These are phyloP conservation scores for Xenopus petersii DNA, from an alignment of 2,797 vertebrate genomes.

Conservation along the genomic window DNA sequence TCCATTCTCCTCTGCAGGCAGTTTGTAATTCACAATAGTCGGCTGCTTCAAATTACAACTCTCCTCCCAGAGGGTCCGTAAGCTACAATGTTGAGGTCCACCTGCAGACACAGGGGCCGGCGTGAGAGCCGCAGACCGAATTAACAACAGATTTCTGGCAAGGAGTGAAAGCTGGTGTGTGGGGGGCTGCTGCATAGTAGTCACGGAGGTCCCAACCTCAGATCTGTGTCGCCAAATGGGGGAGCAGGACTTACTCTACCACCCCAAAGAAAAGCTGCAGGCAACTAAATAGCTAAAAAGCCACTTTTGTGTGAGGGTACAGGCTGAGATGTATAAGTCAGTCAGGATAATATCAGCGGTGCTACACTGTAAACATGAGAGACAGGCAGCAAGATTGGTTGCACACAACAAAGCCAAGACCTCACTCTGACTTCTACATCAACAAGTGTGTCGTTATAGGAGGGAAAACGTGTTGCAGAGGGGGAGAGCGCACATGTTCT, in stretches of 20 bases:
- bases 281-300: neutral
- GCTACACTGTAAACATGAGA: neutral
- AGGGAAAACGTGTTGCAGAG: too few species aligned
- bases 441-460: too few species aligned
- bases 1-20: conserved; percentile 1
- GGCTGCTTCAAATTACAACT: conserved; percentile 79
- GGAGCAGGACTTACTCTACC: conserved; percentile 1
- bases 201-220: conserved; percentile 23
- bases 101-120: conserved; percentile 64
- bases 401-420: too few species aligned
- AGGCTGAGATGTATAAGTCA: neutral
- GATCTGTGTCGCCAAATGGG: conserved; percentile 15
- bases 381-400: too few species aligned
- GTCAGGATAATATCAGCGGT: neutral
- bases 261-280: neutral
- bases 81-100: conserved; percentile 69
- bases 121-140: conserved; percentile 39
- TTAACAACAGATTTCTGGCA: conserved; percentile 46
- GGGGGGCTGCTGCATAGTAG: conserved; percentile 21
- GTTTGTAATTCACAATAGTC: conserved; percentile 58
- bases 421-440: too few species aligned
- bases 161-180: neutral
- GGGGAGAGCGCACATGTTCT: too few species aligned
- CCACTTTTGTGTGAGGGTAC: neutral
- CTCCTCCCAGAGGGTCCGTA: conserved; percentile 74